These are phyloP conservation scores for Drosophila sp. DNA, from an alignment of 1,140 invertebrate genomes.

Conservation along the genomic window DNA sequence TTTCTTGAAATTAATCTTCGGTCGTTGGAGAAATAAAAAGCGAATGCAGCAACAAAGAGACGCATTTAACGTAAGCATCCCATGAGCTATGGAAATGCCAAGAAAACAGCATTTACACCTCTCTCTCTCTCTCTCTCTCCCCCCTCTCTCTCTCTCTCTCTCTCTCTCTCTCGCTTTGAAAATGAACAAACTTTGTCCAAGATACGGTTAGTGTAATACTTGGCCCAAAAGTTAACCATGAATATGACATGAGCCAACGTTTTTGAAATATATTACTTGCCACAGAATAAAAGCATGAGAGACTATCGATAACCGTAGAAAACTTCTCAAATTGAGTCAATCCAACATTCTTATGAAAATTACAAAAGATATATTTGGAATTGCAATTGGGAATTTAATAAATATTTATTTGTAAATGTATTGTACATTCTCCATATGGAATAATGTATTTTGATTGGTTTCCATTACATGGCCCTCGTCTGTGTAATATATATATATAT, in stretches of 20 bases:
- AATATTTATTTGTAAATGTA: neutral
- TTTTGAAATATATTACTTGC: neutral
- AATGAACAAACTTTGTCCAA: conserved; percentile 7
- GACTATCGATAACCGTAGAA: too few relatives aligned
- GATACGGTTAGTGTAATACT: conserved; percentile 4
- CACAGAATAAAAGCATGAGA: neutral
- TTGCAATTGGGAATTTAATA: neutral
- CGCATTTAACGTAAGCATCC: conserved; percentile 18
- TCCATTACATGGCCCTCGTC: too few relatives aligned
- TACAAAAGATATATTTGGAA: too few relatives aligned
- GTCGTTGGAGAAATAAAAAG: conserved; percentile 24
- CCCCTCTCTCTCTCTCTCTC: too few relatives aligned
- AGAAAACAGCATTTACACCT: too few relatives aligned
- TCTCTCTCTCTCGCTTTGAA: too few relatives aligned
- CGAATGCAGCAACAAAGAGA: neutral
- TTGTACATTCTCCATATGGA: too few relatives aligned
- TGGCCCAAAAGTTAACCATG: conserved; percentile 16
- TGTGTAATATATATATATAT: too few relatives aligned
- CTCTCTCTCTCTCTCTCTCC: too few relatives aligned
- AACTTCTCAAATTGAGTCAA: neutral
- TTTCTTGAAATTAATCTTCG: conserved; percentile 52
- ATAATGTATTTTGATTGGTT: neutral
- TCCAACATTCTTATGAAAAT: neutral
- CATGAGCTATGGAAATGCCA: conserved; percentile 15
- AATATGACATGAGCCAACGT: conserved; percentile 20